A percentile compares a stretch with the other conserved stretches of the same genome.
phyloP scores from a whole-genome alignment of 2,888 invertebrate genomes.

The Drosophila fulvimacula region DNA sequence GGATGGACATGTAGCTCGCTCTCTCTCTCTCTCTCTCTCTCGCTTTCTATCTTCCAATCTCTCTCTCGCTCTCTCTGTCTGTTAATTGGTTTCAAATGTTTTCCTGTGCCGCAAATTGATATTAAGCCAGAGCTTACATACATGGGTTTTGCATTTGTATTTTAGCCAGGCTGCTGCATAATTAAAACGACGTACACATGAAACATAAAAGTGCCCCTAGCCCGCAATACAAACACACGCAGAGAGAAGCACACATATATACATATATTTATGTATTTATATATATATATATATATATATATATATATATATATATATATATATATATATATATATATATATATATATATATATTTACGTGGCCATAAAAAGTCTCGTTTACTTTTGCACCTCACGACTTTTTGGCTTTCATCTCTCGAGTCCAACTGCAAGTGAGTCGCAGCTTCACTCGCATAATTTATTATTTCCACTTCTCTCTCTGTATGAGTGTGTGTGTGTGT shows the following conservation, averaged over 20 bases:
- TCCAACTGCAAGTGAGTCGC: conserved; percentile 49
- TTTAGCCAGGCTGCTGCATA: conserved; percentile 51
- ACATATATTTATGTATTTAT: too few species aligned
- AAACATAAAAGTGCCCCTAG: conserved; percentile 37
- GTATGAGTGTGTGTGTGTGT: conserved; percentile 26
- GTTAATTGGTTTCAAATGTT: conserved; percentile 76
- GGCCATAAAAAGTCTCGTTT: conserved; percentile 25
- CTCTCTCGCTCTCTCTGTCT: conserved; percentile 2
- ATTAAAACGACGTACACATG: conserved; percentile 63
- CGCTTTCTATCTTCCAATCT: conserved; percentile 2
- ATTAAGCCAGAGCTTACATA: conserved; percentile 46
- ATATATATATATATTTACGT: not conserved
- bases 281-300: not conserved
- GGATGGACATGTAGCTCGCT: conserved; percentile 37
- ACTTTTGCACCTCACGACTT: conserved; percentile 48
- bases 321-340: not conserved
- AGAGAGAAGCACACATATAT: not conserved
- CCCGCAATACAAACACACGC: not conserved
- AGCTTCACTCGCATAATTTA: conserved; percentile 64
- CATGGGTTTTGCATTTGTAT: conserved; percentile 75
- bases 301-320: not conserved
- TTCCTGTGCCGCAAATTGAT: conserved; percentile 55
- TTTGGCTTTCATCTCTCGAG: conserved; percentile 38
- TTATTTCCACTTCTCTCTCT: conserved; percentile 67
- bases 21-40: conserved; percentile 3